These are phyloP conservation scores for Orthosia gracilis DNA, from an alignment of 2,888 invertebrate species.

Conservation along the genomic window DNA sequence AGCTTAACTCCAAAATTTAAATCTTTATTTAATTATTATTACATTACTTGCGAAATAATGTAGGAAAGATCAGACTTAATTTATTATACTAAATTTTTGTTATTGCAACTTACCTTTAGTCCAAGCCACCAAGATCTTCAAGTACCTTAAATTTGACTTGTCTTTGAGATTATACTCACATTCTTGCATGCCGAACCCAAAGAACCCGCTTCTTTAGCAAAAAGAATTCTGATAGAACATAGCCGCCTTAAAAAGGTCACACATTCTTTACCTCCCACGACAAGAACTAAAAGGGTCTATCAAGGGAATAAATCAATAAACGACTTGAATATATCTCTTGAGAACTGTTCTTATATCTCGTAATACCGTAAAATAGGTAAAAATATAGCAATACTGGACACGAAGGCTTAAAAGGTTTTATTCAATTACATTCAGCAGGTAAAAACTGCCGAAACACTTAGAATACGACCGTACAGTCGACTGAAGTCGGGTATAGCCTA, in stretches of 20 bases:
- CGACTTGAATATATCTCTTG: not conserved
- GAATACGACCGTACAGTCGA: slow-evolving; percentile 3
- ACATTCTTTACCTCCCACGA: slow-evolving; percentile 10
- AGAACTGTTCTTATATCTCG: not conserved
- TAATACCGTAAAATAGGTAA: not conserved
- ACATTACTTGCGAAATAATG: too few relatives aligned
- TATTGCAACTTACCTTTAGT: not conserved
- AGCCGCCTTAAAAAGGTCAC: slow-evolving; percentile 13
- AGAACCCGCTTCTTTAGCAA: not conserved
- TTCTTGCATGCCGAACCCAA: slow-evolving; percentile 2
- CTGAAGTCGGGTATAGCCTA: not conserved
- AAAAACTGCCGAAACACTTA: slow-evolving; percentile 31
- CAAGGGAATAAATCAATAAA: slow-evolving; percentile 23
- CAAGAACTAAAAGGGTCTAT: slow-evolving; percentile 3
- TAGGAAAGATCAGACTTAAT: too few relatives aligned
- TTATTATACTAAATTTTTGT: too few relatives aligned
- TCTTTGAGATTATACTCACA: not conserved
- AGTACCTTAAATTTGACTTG: not conserved
- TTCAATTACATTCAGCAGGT: slow-evolving; percentile 44
- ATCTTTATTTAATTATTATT: too few relatives aligned
- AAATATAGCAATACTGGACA: not conserved
- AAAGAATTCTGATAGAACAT: slow-evolving; percentile 16
- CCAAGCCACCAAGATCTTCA: not conserved
- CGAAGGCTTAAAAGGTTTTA: slow-evolving; percentile 30
- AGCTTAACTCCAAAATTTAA: too few relatives aligned